phyloP scores from a whole-genome alignment of 37 sponge, comb jelly and placozoan species.

The Chondrosia reniformis region DNA sequence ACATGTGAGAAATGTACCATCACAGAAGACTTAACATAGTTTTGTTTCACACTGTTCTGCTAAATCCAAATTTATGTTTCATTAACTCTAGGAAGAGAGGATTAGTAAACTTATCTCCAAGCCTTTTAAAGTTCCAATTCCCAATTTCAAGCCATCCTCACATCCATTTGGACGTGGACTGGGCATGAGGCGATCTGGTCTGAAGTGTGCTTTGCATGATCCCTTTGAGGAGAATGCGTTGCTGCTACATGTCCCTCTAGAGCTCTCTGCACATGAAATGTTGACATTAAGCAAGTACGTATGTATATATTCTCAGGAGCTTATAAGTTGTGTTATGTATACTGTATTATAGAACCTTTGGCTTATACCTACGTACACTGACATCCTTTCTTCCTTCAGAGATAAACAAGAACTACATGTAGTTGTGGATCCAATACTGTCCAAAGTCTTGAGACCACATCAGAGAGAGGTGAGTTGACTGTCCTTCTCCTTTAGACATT shows the following conservation, averaged over 20 bases:
- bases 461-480: conserved; percentile 75
- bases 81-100: conserved; percentile 45
- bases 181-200: conserved; percentile 69
- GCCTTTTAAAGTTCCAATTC: conserved; percentile 90
- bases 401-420: conserved; percentile 41
- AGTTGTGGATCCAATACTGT: conserved; percentile 89
- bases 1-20: too few relatives aligned
- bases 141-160: conserved; percentile 59
- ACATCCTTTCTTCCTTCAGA: conserved; percentile 1
- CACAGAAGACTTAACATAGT: too few relatives aligned
- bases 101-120: conserved; percentile 73
- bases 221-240: conserved; percentile 89
- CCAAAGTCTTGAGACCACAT: conserved; percentile 85
- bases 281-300: conserved; percentile 42
- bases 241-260: conserved; percentile 77
- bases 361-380: background rate
- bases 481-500: too few relatives aligned
- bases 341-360: background rate
- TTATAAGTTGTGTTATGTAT: background rate
- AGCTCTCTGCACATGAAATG: conserved; percentile 85
- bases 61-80: too few relatives aligned
- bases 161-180: conserved; percentile 49
- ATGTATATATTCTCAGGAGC: background rate
- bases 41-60: too few relatives aligned
- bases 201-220: conserved; percentile 77